Conservation (phyloP, 2,113 vertebrate genomes). For the Stegastes partitus region DNA sequence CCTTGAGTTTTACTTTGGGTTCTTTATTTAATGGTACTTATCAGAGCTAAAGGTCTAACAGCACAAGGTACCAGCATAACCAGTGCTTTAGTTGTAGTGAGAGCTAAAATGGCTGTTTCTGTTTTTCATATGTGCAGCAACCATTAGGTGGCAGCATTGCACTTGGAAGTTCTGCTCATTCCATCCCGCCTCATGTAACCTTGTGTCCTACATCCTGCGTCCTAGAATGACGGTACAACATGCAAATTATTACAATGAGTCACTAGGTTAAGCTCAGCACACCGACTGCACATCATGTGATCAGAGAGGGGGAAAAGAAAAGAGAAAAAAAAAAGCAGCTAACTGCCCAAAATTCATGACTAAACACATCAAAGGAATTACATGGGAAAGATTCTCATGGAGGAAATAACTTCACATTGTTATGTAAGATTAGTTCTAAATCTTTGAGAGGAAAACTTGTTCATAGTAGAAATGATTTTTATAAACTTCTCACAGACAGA, state of each 20-base stretch:
- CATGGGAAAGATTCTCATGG: not conserved
- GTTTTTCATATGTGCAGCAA: not conserved
- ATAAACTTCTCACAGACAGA: not conserved
- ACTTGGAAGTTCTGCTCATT: not conserved
- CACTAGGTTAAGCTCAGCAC: constrained; percentile 17
- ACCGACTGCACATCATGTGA: constrained; percentile 19
- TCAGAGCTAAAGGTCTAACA: too few species aligned
- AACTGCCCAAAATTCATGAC: not conserved
- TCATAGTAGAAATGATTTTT: not conserved
- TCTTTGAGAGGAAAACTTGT: not conserved
- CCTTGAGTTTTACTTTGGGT: not conserved
- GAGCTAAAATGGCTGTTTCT: constrained; percentile 15
- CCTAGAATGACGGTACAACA: constrained; percentile 5
- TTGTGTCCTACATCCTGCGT: constrained; percentile 1
- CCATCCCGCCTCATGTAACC: not conserved
- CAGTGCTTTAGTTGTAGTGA: not conserved
- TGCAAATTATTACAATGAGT: constrained; percentile 25
- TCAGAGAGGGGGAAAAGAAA: not conserved
- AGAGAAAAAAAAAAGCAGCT: not conserved
- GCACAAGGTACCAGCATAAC: not conserved
- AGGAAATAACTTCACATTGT: not conserved
- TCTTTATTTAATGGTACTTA: too few species aligned
- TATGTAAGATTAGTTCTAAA: not conserved
- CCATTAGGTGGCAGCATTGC: constrained; percentile 66
- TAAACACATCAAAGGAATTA: constrained; percentile 20